phyloP scores from a whole-genome alignment of 2,888 invertebrate species.

The Sipha maydis region DNA sequence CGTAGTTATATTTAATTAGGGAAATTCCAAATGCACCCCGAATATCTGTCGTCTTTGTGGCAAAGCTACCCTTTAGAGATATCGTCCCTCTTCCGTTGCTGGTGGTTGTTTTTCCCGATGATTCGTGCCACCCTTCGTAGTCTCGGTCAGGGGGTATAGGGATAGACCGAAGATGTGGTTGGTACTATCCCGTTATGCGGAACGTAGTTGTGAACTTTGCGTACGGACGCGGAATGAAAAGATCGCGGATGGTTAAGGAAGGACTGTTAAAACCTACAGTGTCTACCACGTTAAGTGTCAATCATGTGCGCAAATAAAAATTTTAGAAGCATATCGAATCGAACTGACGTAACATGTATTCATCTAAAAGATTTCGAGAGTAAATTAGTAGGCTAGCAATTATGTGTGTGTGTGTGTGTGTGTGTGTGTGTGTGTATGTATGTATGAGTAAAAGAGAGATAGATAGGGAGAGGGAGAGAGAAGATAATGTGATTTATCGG shows the following conservation, averaged over 20 bases:
- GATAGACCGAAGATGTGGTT: not conserved
- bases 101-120: too few relatives aligned
- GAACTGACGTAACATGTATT: too few relatives aligned
- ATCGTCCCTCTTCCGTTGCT: too few relatives aligned
- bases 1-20: slow-evolving; percentile 6
- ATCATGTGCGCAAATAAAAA: too few relatives aligned
- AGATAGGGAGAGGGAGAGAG: not conserved
- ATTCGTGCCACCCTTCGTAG: too few relatives aligned
- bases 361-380: too few relatives aligned
- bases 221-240: not conserved
- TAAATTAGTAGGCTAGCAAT: too few relatives aligned
- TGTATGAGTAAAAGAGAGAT: not conserved
- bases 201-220: not conserved
- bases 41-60: not conserved
- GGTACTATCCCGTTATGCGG: not conserved
- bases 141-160: too few relatives aligned
- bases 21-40: not conserved
- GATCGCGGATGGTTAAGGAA: not conserved
- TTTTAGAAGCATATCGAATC: too few relatives aligned
- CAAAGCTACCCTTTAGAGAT: not conserved
- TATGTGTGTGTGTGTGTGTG: too few relatives aligned
- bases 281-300: too few relatives aligned
- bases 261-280: not conserved
- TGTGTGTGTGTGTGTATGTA: too few relatives aligned
- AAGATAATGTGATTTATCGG: slow-evolving; percentile 50